Evolutionary conservation across 2,797 vertebrate genomes (phyloP), one percentile per base, ranked within the genome.

Genomic region (Poecile montanus): DNA sequence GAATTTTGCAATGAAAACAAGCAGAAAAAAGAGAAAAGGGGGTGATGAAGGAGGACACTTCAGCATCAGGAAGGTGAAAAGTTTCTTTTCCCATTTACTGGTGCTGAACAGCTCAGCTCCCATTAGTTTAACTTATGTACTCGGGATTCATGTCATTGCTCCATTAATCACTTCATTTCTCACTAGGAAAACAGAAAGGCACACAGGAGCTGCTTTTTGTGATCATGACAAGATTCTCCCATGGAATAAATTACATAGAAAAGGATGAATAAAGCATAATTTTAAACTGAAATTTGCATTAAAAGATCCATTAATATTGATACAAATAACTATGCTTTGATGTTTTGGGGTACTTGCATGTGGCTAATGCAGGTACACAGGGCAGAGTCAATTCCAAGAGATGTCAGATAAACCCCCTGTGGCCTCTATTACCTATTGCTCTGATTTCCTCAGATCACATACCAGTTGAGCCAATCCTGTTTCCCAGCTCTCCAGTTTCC

Each of bases 91-190:
- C 61, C 75, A 91, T 92, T 94, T 88, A 71, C 42, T 50, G 60
- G 78, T 60, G 72, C 50, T 80, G 16, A 93, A 85, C 75, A 94
- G 89, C 88, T 92, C 82, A 94, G 72, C 65, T 88, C 36, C 84
- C 81, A 83, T 89, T 73, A 93, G n/a, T 90, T 81, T 85, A 79
- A 79, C 74, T 89, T 63, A 54, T 30, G 53, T 62, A 86, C 74
- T 70, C 1, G 1, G 87, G 73, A 81, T 79, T 93, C 34, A 32
- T 81, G 91, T 63, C 60, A 54, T 92, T 54, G 61, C 70, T 86
- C 45, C 54, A 63, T 95, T 95, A 93, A 96, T 91, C 93, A 92
- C 82, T 81, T 80, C 22, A 68, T 65, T 82, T 84, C 56, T 80
- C 58, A 15, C 26, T 56, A 74, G 68, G 62, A 79, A 25, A 68